phyloP scores from a whole-genome alignment of 2,797 vertebrate genomes.

The Sebastes oblongus region DNA sequence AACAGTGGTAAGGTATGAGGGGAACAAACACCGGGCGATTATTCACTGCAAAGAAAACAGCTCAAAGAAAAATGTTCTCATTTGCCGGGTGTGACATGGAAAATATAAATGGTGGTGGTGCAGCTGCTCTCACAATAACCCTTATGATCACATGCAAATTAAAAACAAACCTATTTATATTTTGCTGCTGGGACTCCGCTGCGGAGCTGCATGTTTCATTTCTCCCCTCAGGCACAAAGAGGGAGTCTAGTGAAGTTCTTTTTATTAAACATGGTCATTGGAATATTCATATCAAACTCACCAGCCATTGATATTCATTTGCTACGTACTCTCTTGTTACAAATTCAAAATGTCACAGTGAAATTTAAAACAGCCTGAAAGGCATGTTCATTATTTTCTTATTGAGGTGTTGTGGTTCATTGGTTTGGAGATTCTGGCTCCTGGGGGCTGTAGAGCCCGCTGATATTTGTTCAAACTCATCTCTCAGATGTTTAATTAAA shows the following conservation, averaged over 20 bases:
- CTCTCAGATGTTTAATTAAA: constrained; percentile 72
- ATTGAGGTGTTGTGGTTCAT: constrained; percentile 59
- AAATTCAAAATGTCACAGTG: constrained; percentile 73
- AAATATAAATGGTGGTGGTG: constrained; percentile 59
- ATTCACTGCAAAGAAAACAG: constrained; percentile 60
- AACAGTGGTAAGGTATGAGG: constrained; percentile 29
- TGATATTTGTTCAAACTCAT: constrained; percentile 63
- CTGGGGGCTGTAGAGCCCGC: constrained; percentile 29
- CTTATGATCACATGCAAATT: constrained; percentile 77
- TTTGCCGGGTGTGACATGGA: constrained; percentile 52
- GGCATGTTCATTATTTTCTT: constrained; percentile 69
- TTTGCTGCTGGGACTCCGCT: constrained; percentile 54
- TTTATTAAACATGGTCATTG: constrained; percentile 73
- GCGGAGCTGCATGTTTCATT: constrained; percentile 58
- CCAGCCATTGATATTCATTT: constrained; percentile 72
- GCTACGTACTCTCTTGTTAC: constrained; percentile 59
- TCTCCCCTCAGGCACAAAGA: constrained; percentile 50
- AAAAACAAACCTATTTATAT: constrained; percentile 80
- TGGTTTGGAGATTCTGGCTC: constrained; percentile 47
- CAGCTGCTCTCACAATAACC: constrained; percentile 66
- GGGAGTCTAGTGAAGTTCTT: constrained; percentile 62
- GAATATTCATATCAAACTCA: constrained; percentile 73
- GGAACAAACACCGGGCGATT: constrained; percentile 38
- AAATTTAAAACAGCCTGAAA: constrained; percentile 68
- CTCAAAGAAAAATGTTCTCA: constrained; percentile 55